Evolutionary conservation across 2,113 vertebrate genomes (phyloP).

Genomic region (Datnioides undecimradiatus): DNA sequence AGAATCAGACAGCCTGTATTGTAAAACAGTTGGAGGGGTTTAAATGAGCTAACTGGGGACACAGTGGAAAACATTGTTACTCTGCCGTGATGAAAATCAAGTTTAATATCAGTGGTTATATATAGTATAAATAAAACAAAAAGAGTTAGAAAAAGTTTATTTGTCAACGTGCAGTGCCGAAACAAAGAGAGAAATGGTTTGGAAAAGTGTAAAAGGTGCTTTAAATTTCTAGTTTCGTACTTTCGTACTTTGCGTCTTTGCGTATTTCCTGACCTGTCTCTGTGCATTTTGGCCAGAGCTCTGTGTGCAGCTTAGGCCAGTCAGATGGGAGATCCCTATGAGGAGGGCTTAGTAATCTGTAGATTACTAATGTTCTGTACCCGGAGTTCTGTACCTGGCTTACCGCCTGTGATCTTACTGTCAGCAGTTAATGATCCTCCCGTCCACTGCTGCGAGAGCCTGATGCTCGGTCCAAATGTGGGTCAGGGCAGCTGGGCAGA

Average conservation of each 20-base stretch:
- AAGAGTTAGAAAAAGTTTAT: background rate
- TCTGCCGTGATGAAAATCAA: background rate
- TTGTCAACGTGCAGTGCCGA: background rate
- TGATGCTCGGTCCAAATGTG: conserved; percentile 46
- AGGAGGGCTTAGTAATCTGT: conserved; percentile 59
- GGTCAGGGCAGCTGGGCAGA: conserved; percentile 46
- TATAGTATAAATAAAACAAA: background rate
- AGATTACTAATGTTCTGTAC: conserved; percentile 75
- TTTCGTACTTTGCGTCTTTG: background rate
- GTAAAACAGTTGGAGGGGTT: background rate
- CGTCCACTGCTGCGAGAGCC: conserved; percentile 8
- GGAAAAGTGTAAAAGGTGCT: background rate
- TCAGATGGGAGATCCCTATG: conserved; percentile 54
- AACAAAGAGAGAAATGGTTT: background rate
- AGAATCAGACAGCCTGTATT: conserved; percentile 6
- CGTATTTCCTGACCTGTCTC: conserved; percentile 1
- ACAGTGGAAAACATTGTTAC: background rate
- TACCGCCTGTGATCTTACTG: conserved; percentile 57
- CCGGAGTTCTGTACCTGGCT: conserved; percentile 53
- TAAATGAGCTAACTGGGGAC: background rate
- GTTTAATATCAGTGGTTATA: background rate
- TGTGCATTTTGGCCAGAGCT: conserved; percentile 17
- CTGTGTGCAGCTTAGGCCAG: conserved; percentile 51
- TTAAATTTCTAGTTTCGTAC: background rate
- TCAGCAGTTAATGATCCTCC: conserved; percentile 60